These are phyloP conservation scores for Cirrhinus molitorella DNA, from an alignment of 2,797 vertebrate species.

Conservation along the genomic window DNA sequence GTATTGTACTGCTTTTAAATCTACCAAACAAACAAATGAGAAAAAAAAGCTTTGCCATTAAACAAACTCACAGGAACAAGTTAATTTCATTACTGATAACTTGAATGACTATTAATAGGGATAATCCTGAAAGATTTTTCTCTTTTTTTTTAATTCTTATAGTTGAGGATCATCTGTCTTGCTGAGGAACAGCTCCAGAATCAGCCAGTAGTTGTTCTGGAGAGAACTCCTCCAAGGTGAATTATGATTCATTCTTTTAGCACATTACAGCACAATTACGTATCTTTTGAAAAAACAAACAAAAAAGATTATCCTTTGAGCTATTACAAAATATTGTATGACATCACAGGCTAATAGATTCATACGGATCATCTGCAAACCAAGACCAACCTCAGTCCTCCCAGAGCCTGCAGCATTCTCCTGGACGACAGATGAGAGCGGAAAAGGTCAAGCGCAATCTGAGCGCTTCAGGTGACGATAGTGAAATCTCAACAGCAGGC, in stretches of 20 bases:
- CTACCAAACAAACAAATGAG: background rate
- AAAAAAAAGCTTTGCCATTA: too few species aligned
- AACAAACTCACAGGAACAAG: background rate
- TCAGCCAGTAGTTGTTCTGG: conserved; percentile 44
- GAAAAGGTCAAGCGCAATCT: conserved; percentile 49
- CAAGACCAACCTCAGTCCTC: background rate
- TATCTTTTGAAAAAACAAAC: background rate
- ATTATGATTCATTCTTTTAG: background rate
- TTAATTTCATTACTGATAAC: background rate
- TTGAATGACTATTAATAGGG: background rate
- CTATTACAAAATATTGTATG: background rate
- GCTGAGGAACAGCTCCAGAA: conserved; percentile 39
- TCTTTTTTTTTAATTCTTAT: background rate
- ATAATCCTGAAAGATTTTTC: background rate
- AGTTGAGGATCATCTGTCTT: conserved; percentile 8
- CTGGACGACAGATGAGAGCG: conserved; percentile 6
- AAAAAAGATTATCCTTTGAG: background rate
- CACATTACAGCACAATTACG: background rate
- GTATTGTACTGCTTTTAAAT: background rate
- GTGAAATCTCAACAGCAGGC: conserved; percentile 3
- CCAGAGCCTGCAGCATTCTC: background rate
- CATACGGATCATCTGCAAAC: conserved; percentile 4
- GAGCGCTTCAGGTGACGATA: background rate
- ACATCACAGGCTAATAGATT: conserved; percentile 40
- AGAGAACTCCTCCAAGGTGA: conserved; percentile 57